Conservation (phyloP, 2,888 invertebrate species). For the Pimpla rufipes region DNA sequence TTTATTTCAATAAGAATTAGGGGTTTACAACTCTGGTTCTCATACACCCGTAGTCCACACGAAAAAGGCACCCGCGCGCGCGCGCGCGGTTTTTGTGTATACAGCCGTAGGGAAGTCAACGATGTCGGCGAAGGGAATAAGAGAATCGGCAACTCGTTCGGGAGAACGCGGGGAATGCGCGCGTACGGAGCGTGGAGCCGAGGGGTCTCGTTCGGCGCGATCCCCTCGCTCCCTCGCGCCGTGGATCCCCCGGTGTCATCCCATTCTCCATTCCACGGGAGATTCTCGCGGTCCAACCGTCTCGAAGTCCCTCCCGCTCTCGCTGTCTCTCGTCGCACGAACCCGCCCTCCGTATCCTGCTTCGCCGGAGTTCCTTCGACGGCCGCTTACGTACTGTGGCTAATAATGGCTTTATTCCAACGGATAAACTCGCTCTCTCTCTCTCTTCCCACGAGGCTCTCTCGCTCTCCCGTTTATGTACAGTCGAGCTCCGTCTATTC, state of each 20-base stretch:
- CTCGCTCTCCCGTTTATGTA: neutral
- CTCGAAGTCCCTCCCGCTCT: neutral
- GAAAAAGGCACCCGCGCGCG: neutral
- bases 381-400: neutral
- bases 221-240: neutral
- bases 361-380: neutral
- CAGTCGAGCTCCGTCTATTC: too few species aligned
- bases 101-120: constrained; percentile 9
- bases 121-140: constrained; percentile 13
- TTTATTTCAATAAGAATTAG: too few species aligned
- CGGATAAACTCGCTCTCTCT: neutral
- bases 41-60: neutral
- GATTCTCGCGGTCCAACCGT: neutral
- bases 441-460: neutral
- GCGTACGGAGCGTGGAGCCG: constrained; percentile 15
- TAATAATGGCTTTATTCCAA: constrained; percentile 17
- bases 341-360: neutral
- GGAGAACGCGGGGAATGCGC: constrained; percentile 2
- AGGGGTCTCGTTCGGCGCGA: constrained; percentile 6
- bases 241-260: constrained; percentile 18
- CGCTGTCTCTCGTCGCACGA: neutral
- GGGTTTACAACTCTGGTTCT: neutral
- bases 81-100: neutral
- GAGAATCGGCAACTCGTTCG: constrained; percentile 23
- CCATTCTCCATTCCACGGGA: constrained; percentile 10